A percentile compares a stretch with the other conserved stretches of the same genome.
phyloP scores from a whole-genome alignment of 2,113 vertebrate species.

The Micronycteris hirsuta region DNA sequence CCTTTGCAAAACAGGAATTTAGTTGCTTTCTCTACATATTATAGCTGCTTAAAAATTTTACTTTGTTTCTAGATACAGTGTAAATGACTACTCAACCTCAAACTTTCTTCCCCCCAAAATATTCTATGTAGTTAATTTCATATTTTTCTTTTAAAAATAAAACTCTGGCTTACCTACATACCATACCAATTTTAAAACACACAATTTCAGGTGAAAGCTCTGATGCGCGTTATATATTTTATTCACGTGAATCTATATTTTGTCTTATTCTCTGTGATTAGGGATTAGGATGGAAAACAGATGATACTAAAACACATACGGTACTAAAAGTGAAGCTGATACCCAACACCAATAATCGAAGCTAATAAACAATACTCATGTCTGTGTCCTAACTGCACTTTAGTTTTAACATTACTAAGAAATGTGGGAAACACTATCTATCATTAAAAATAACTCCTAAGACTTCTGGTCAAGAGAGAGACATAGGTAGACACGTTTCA shows the following conservation, averaged over 20 bases:
- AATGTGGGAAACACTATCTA: neutral
- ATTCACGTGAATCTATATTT: neutral
- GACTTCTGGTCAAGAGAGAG: too few species aligned
- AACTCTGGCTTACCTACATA: neutral
- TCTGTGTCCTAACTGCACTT: neutral
- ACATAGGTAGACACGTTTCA: too few species aligned
- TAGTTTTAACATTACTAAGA: neutral
- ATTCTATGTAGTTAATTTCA: neutral
- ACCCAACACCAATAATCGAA: neutral
- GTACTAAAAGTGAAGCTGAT: neutral
- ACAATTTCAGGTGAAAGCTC: neutral
- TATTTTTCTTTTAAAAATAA: neutral
- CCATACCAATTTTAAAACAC: neutral
- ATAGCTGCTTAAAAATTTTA: neutral
- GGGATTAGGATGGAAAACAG: neutral
- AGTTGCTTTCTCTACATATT: neutral
- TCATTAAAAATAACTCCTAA: neutral
- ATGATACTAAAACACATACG: neutral
- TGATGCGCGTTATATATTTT: neutral
- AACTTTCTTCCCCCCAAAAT: neutral
- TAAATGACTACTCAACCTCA: neutral
- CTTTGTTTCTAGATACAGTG: neutral
- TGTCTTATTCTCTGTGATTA: neutral
- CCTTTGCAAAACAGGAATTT: neutral
- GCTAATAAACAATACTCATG: neutral